Base-by-base conservation (phyloP, 1,140 invertebrate species). In the Brachystomella parvula region DNA sequence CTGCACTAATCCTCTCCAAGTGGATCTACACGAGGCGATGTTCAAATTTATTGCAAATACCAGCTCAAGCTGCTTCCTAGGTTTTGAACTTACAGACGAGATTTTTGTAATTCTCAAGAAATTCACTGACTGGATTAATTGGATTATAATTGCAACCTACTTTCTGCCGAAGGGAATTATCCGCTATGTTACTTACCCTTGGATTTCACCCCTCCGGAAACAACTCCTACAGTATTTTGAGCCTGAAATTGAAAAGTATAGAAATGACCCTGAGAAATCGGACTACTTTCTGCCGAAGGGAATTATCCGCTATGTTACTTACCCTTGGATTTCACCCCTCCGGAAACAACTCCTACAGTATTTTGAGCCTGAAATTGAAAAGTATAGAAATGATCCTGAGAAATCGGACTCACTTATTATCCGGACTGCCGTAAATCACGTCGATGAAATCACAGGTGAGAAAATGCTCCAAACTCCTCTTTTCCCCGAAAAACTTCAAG, bases 371-470 rank as follows among this genome's bases (percentile, higher is more conserved):
- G 39, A 64, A 53, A 29, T 64, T 35, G 24, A 56, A 24, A 58
- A 29, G n/a, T 64, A 64, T 47, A 3, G 62, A 47, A 28, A 64
- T 17, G 47, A 64, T 35, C 47, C 31, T 2, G 39, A 29, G 3
- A 64, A 64, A 64, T 12, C 24, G 9, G 62, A 64, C 32, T 64
- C 62, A 9, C 39, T 53, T 12, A 30, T 64, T 3, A 29, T 64
- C 26, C 39, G 62, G 32, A 24, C 62, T 9, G 39, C 62, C 6
- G 62, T 64, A 6, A 47, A 64, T 31, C 32, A 60, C 58, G 24
- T 60, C 30, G 58, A 60, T 24, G 58, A 60, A 24, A 24, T 3
- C 3, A 60, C 29, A 3, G 58, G 58, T 3, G 58, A 12, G n/a
- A n/a, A n/a, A n/a, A n/a, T n/a, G n/a, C n/a, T n/a, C n/a, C n/a